These are phyloP conservation scores for Phalloptychus januarius DNA, from an alignment of 2,797 vertebrate species.

Conservation along the genomic window DNA sequence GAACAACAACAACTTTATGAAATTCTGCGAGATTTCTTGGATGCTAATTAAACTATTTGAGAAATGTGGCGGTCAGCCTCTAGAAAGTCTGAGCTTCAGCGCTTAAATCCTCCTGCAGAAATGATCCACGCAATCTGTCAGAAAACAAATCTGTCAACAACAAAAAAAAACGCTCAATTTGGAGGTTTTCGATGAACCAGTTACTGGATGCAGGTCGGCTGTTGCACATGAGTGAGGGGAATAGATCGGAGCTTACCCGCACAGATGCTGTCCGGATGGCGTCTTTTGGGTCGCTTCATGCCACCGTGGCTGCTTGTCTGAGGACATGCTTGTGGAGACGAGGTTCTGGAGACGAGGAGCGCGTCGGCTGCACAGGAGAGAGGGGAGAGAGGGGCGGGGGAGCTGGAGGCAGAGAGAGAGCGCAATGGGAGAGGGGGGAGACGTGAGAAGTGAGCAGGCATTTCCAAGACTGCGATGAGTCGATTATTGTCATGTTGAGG, in stretches of 20 bases:
- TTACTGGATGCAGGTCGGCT: not conserved
- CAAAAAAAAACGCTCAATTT: not conserved
- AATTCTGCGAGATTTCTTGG: not conserved
- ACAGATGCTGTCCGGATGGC: constrained; percentile 63
- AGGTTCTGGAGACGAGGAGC: constrained; percentile 68
- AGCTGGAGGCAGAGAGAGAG: not conserved
- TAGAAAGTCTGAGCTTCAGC: constrained; percentile 20
- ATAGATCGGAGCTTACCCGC: constrained; percentile 69
- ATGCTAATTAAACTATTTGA: constrained; percentile 5
- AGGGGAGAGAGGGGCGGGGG: constrained; percentile 38
- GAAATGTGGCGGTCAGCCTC: not conserved
- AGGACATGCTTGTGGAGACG: constrained; percentile 80
- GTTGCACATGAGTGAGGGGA: not conserved
- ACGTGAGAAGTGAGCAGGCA: constrained; percentile 27
- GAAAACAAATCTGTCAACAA: too few relatives aligned
- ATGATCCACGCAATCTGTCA: not conserved
- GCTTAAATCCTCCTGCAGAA: constrained; percentile 6
- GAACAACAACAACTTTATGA: constrained; percentile 14
- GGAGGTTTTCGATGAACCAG: constrained; percentile 18
- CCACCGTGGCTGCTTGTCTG: constrained; percentile 79
- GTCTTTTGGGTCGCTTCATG: constrained; percentile 75
- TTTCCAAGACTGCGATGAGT: constrained; percentile 42
- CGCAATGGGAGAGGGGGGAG: not conserved
- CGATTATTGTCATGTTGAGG: constrained; percentile 33
- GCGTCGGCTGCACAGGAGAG: constrained; percentile 56